A percentile compares a stretch with the other conserved stretches of the same genome.
Conservation (phyloP, 2,888 invertebrate species). For the Morpho achilles region DNA sequence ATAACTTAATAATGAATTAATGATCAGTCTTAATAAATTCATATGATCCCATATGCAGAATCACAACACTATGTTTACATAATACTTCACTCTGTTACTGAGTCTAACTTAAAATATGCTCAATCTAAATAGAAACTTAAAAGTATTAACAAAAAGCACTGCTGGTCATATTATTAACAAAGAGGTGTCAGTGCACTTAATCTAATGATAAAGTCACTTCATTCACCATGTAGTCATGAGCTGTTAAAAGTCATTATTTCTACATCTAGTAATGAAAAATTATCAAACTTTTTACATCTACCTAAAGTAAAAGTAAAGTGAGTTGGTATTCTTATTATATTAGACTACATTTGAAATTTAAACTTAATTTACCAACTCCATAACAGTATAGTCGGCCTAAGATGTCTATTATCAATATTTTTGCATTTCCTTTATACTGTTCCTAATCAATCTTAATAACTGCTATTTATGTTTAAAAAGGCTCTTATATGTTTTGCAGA, state of each 20-base stretch:
- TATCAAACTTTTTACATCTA: conserved; percentile 32
- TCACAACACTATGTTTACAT: conserved; percentile 51
- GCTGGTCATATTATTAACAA: conserved; percentile 59
- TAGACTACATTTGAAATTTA: too few relatives aligned
- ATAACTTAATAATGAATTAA: conserved; percentile 74
- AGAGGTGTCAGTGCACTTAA: conserved; percentile 59
- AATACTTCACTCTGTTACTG: conserved; percentile 66
- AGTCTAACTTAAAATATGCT: conserved; percentile 63
- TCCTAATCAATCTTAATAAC: too few relatives aligned
- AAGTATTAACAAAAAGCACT: conserved; percentile 68
- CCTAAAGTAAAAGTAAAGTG: conserved; percentile 19
- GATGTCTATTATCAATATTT: too few relatives aligned
- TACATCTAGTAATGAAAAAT: conserved; percentile 35
- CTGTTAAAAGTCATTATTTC: conserved; percentile 36
- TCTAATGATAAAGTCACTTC: conserved; percentile 53
- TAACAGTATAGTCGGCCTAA: too few relatives aligned
- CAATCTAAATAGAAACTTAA: conserved; percentile 45
- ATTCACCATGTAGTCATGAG: conserved; percentile 21
- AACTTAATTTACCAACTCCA: too few relatives aligned
- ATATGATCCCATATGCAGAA: conserved; percentile 45
- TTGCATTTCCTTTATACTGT: too few relatives aligned
- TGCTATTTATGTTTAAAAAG: too few relatives aligned
- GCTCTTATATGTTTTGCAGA: too few relatives aligned
- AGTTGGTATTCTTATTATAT: too few relatives aligned
- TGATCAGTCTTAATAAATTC: conserved; percentile 75